Evolutionary conservation across 2,888 invertebrate species (phyloP).

Genomic region (Brassicogethes aeneus): DNA sequence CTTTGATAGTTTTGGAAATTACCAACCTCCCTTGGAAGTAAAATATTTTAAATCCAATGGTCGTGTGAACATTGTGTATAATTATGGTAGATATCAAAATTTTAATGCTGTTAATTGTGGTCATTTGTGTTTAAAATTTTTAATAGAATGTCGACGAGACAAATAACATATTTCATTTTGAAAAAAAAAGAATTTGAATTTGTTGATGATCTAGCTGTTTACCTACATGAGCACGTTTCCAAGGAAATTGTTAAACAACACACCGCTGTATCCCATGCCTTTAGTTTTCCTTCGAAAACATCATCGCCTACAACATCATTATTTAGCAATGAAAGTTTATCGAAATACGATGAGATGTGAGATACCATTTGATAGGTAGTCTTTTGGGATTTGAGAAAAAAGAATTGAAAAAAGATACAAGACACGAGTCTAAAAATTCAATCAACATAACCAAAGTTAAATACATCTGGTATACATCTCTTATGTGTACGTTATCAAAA

Average conservation of each 20-base stretch:
- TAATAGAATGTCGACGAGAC: too few species aligned
- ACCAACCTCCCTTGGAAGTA: neutral
- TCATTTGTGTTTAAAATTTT: too few species aligned
- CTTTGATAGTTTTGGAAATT: neutral
- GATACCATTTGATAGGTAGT: neutral
- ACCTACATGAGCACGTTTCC: too few species aligned
- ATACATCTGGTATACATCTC: conserved; percentile 9
- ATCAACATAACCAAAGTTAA: neutral
- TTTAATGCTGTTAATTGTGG: too few species aligned
- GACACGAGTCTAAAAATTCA: too few species aligned
- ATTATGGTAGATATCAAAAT: too few species aligned
- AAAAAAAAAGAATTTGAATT: conserved; percentile 24
- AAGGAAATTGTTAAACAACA: conserved; percentile 1
- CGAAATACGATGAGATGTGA: conserved; percentile 2
- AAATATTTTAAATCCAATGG: neutral
- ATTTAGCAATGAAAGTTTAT: too few species aligned
- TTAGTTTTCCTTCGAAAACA: neutral
- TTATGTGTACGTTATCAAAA: too few species aligned
- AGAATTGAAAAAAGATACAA: too few species aligned
- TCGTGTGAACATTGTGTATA: too few species aligned
- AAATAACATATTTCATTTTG: too few species aligned
- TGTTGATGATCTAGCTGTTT: conserved; percentile 11
- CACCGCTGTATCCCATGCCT: neutral
- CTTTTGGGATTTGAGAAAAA: too few species aligned
- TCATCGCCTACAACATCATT: neutral